Percentiles rank a stretch among this genome's conserved stretches.
Evolutionary conservation across 2,888 invertebrate genomes (phyloP).

Genomic region (Spodoptera picta): DNA sequence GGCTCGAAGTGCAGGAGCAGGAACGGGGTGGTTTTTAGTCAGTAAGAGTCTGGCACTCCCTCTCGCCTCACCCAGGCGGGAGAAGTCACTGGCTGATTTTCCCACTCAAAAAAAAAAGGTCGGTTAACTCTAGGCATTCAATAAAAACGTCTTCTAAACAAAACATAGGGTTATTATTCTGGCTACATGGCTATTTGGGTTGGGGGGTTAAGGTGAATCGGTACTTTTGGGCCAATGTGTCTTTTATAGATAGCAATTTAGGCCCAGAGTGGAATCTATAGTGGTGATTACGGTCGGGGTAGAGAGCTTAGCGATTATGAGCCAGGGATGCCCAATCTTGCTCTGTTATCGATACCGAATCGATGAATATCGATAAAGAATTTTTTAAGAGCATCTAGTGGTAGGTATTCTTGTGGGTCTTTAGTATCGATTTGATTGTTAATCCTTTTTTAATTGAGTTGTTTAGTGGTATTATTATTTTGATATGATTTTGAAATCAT

Average conservation of each 20-base stretch:
- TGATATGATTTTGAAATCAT: no score
- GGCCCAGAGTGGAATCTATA: constrained; percentile 47
- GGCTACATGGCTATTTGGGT: constrained; percentile 20
- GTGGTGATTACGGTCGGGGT: constrained; percentile 42
- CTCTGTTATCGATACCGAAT: background rate
- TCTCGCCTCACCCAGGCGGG: no score
- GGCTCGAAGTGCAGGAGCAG: no score
- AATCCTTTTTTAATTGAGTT: no score
- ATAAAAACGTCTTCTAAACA: constrained; percentile 18
- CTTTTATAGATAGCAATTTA: constrained; percentile 53
- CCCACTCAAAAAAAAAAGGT: no score
- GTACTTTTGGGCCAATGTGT: constrained; percentile 49
- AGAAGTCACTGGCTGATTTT: no score
- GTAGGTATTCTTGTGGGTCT: no score
- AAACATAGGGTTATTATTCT: constrained; percentile 30
- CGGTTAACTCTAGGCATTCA: constrained; percentile 8
- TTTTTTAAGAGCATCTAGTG: no score
- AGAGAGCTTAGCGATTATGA: constrained; percentile 43
- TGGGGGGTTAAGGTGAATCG: constrained; percentile 27
- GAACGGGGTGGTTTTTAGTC: no score
- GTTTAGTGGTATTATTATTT: no score
- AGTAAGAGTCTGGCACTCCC: no score
- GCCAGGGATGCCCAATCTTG: constrained; percentile 21
- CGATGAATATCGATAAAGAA: constrained; percentile 4
- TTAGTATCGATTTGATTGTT: no score